A percentile compares a stretch with the other conserved stretches of the same genome.
These are phyloP conservation scores for Oncorhynchus masou DNA, from an alignment of 2,113 vertebrate genomes.

Conservation along the genomic window DNA sequence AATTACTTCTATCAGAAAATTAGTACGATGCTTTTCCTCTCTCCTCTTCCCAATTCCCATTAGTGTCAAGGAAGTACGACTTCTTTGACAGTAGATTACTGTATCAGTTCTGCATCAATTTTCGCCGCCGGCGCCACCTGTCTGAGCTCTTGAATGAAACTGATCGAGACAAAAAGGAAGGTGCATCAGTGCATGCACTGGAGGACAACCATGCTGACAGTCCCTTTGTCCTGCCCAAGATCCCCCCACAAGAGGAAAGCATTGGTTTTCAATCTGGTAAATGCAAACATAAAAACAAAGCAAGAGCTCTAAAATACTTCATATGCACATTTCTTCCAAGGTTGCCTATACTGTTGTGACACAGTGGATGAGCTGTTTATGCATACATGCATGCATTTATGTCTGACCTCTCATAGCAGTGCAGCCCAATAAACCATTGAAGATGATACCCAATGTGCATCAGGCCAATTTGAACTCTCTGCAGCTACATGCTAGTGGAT, in stretches of 20 bases:
- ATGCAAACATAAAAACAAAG: conserved; percentile 55
- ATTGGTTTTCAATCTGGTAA: conserved; percentile 79
- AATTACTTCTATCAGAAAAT: conserved; percentile 18
- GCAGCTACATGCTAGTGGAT: conserved; percentile 58
- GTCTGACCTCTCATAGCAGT: no score
- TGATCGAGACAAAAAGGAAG: conserved; percentile 39
- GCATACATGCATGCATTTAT: background rate
- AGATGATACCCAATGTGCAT: conserved; percentile 55
- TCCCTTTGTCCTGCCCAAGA: conserved; percentile 78
- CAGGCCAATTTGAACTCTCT: conserved; percentile 72
- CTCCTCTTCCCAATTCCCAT: background rate
- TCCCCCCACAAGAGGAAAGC: conserved; percentile 55
- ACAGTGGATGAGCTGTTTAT: background rate
- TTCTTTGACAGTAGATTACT: conserved; percentile 83
- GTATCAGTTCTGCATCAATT: conserved; percentile 85
- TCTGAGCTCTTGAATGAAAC: conserved; percentile 77
- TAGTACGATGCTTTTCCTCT: no score
- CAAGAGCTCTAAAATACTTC: no score
- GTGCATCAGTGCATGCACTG: conserved; percentile 12
- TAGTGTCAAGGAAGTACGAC: conserved; percentile 77
- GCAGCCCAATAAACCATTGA: conserved; percentile 55
- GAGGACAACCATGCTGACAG: conserved; percentile 68
- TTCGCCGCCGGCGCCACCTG: conserved; percentile 73
- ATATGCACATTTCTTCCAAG: no score
- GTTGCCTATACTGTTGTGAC: no score